Base-by-base conservation (phyloP, 1,140 invertebrate genomes). In the Nasonia longicornis region DNA sequence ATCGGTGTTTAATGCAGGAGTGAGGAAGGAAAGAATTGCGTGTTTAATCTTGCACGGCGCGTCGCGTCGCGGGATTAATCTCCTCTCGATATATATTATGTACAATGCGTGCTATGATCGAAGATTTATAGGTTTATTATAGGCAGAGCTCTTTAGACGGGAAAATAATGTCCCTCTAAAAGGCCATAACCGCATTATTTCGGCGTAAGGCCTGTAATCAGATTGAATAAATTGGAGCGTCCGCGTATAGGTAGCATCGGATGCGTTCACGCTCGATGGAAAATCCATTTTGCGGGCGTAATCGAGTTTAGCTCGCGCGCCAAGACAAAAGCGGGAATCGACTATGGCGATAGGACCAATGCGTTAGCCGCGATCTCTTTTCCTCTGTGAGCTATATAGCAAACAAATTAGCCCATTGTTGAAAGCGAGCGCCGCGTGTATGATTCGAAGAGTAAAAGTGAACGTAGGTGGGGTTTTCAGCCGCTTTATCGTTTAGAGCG, bases 211-310 rank as follows among this genome's bases (percentile, higher is more conserved):
- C 3, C 26, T 26, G 26, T 71, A 71, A 71, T 63, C 14, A 7
- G 1, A 79, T 42, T 38, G 52, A 73, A 64, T 20, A 79, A 72
- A 79, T 72, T 64, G 67, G 26, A 64, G 12, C 42, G 38, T 42
- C 38, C 14, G 3, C 16, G 16, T n/a, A 14, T 63, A 58, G 11
- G n/a, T 26, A 14, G 35, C 52, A 29, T 63, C 31, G 22, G 11
- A 74, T 31, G 71, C 20, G 20, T 66, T 79, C 38, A 35, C 10
- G 35, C 35, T 66, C 3, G 42, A 45, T 72, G 10, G 52, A 35
- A 74, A 80, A 74, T 80, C 78, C 63, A 35, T 80, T 79, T 66
- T 73, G 70, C 12, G 11, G 38, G 52, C 12, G 0, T 64, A 79
- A 79, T 79, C 70, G 35, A 66, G 29, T 73, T 73, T 29, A 79